phyloP scores from a whole-genome alignment of 2,113 vertebrate genomes.

The Isurus oxyrinchus region DNA sequence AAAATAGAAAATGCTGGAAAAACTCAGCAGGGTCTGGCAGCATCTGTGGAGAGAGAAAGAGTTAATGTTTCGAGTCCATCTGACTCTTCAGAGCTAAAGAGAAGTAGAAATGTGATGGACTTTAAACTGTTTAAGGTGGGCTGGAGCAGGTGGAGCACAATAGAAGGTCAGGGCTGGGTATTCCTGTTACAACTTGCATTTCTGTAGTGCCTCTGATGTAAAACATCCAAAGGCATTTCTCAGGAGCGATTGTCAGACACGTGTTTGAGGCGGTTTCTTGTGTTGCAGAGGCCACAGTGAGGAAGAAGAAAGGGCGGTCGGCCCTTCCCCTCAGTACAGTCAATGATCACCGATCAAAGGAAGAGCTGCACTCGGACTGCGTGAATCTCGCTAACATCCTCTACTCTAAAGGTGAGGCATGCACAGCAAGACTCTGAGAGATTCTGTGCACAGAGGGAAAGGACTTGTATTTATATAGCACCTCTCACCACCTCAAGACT shows the following conservation, averaged over 20 bases:
- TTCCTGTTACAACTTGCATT: neutral
- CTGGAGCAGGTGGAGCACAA: no score
- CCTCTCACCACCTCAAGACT: neutral
- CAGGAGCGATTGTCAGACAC: neutral
- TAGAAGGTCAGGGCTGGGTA: no score
- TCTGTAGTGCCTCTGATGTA: neutral
- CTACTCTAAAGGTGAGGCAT: constrained; percentile 56
- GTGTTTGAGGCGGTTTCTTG: neutral
- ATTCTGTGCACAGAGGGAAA: neutral
- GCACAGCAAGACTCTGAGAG: neutral
- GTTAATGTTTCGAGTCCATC: no score
- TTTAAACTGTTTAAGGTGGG: no score
- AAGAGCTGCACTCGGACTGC: constrained; percentile 85
- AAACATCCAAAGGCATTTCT: neutral
- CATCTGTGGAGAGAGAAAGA: no score
- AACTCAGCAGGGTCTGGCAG: no score
- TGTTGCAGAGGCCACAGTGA: constrained; percentile 56
- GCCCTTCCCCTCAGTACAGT: constrained; percentile 78
- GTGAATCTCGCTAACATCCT: constrained; percentile 65
- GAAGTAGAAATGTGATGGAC: no score
- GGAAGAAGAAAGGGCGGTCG: constrained; percentile 85
- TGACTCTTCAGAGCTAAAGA: no score
- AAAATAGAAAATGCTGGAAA: no score
- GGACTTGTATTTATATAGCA: neutral
- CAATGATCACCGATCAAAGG: constrained; percentile 87